Evolutionary conservation across 2,888 invertebrate species (phyloP), one percentile per base, ranked within the genome.

Genomic region (Thelaira solivaga): DNA sequence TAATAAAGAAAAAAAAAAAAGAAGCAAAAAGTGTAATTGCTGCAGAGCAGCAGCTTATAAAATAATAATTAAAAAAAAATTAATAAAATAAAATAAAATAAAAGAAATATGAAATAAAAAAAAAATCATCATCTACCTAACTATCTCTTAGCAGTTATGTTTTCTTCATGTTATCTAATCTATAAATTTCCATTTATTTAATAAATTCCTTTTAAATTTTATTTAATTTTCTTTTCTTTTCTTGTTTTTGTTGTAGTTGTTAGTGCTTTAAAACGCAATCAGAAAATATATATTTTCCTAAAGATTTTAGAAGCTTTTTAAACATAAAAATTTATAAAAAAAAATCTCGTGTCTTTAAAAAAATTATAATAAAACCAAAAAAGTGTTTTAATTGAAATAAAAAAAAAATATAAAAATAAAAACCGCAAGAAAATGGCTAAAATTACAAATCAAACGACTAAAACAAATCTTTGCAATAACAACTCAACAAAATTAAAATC

Each of bases 341-440:
- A 51, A 26, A 55, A 13, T 29, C 10, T 29, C 26, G 43, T 57
- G 69, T 64, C 69, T 75, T 34, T n/a, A 62, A 75, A 62, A 69
- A 62, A 75, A 45, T 43, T 29, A 8, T 43, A 8, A 24, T 39
- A 7, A 57, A 39, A 7, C 43, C 41, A 62, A 55, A 47, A 53
- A 51, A 69, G 57, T 57, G 64, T 13, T 57, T 64, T 71, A n/a
- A n/a, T n/a, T n/a, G n/a, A n/a, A n/a, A n/a, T n/a, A n/a, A n/a
- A n/a, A n/a, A n/a, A n/a, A n/a, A n/a, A n/a, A 41, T 43, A 57
- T 41, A 34, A 45, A 61, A 45, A 51, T 65, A 73, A 43, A 47
- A 75, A 72, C 71, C 53, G 57, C 61, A 76, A 22, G 26, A 76
- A 76, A 73, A 80, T 80, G 80, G 67, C 73, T 79, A 80, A 80